phyloP scores from a whole-genome alignment of 2,797 vertebrate species.

The Tauraco hartlaubi region DNA sequence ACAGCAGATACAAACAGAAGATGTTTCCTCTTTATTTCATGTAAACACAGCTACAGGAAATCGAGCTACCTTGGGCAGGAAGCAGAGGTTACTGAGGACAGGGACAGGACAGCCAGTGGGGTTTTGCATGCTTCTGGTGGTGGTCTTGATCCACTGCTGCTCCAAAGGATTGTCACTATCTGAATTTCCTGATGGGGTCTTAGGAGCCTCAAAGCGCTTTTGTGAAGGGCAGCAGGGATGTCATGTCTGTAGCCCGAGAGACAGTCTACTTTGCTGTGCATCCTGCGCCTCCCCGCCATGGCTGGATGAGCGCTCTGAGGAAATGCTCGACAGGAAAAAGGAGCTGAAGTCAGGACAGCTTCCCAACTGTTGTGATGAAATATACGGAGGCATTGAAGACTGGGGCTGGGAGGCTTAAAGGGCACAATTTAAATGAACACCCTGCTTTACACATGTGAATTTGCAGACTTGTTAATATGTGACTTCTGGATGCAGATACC shows the following conservation, averaged over 20 bases:
- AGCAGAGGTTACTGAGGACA: slow-evolving; percentile 35
- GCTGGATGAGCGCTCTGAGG: not conserved
- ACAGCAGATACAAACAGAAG: not conserved
- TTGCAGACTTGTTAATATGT: not conserved
- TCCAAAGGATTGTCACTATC: not conserved
- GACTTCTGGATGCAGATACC: not conserved
- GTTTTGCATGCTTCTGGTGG: not conserved
- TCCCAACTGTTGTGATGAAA: not conserved
- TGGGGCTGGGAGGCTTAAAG: not conserved
- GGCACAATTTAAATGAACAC: not conserved
- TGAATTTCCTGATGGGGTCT: not conserved
- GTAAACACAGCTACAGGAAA: slow-evolving; percentile 42
- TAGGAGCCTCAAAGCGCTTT: not conserved
- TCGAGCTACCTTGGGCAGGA: not conserved
- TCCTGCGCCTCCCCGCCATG: not conserved
- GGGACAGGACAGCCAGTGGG: not conserved
- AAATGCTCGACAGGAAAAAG: not conserved
- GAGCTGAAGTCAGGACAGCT: not conserved
- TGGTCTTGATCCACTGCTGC: not conserved
- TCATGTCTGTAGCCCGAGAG: not conserved
- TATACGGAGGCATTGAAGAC: not conserved
- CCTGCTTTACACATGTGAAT: not conserved
- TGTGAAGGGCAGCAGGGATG: not conserved
- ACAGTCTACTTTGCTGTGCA: not conserved
- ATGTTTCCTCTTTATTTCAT: not conserved